Evolutionary conservation across 2,113 vertebrate species (phyloP), one percentile per base, ranked within the genome.

Genomic region (Corydoras sp.): DNA sequence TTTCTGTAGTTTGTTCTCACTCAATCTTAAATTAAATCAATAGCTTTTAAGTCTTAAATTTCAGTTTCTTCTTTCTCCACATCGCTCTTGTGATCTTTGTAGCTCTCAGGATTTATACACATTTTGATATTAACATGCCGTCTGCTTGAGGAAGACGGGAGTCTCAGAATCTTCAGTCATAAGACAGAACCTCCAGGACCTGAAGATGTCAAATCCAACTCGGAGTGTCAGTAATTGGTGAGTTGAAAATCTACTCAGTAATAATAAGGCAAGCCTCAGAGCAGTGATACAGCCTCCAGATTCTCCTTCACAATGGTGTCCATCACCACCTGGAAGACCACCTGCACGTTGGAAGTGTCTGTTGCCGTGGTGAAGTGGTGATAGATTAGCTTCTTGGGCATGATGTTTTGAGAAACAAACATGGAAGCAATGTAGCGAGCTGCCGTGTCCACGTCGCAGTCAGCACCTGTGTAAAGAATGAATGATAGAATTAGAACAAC

Each of bases 301-400:
- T 91, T 90, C 76, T 91, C 89, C 61, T 80, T 89, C 78, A 91
- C 85, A 58, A 91, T 91, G 5, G 84, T 90, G 83, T 90, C 89
- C 89, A 90, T 90, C 0, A 91, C 90, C n/a, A 90, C 89, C 83
- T 91, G 89, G 68, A 90, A 91, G 59, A 91, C 88, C 0, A 90
- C 83, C 83, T 91, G 86, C 60, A 91, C 82, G 77, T 89, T 91
- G 78, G 88, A 89, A 58, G 88, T 91, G 88, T 91, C 90, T 0
- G 89, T 91, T 0, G 89, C 89, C 0, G 87, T 90, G 78, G 90
- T 91, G 84, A 91, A 91, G 81, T 91, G 89, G 65, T 90, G 86
- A 80, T 89, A 90, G 74, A 89, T 79, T 67, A 90, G 86, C 68
- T 89, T 90, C 67, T 69, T 81, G 24, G 85, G 85, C 0, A 13